Conservation (phyloP, 2,888 invertebrate species). For the Pelosia muscerda region DNA sequence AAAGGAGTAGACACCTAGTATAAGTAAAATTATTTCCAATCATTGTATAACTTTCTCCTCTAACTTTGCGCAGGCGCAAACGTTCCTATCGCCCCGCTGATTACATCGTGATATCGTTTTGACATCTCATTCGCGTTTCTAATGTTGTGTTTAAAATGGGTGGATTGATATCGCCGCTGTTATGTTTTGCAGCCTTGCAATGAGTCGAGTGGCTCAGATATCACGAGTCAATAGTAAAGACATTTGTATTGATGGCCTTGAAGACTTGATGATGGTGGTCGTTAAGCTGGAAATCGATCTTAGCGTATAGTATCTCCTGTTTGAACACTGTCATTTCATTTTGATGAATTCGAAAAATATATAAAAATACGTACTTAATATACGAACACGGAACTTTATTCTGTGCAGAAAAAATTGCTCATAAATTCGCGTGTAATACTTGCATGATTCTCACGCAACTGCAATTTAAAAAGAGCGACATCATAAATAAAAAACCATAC, state of each 20-base stretch:
- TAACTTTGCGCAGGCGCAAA: constrained; percentile 26
- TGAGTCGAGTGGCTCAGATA: background rate
- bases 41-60: constrained; percentile 38
- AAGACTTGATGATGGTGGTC: background rate
- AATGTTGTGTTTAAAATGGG: constrained; percentile 21
- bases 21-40: background rate
- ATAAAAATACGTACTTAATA: too few species aligned
- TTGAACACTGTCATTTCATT: background rate
- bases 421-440: background rate
- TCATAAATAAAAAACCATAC: background rate
- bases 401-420: background rate
- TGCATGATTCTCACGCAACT: constrained; percentile 12
- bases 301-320: background rate
- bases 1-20: background rate
- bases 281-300: background rate
- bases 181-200: background rate
- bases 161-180: background rate
- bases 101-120: constrained; percentile 44
- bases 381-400: background rate
- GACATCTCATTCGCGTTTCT: constrained; percentile 42
- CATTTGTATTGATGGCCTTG: background rate
- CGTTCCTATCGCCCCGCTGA: constrained; percentile 28
- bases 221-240: background rate
- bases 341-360: background rate
- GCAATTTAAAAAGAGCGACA: constrained; percentile 1